phyloP scores from a whole-genome alignment of 2,888 invertebrate genomes.

The Agrochola circellaris region DNA sequence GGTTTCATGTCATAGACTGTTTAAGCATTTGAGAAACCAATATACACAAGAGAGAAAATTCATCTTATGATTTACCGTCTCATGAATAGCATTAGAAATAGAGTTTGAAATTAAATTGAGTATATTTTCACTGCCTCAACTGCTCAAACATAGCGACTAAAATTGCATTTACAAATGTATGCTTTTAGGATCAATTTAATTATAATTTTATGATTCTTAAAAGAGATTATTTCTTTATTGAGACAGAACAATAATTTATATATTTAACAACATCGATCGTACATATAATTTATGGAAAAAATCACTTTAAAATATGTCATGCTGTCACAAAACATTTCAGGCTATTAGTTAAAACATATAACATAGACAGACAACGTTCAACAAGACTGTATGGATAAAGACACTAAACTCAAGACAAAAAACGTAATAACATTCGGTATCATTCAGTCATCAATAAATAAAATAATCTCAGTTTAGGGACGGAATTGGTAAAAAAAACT shows the following conservation, averaged over 20 bases:
- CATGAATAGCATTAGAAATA: slow-evolving; percentile 5
- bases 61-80: slow-evolving; percentile 11
- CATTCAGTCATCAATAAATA: slow-evolving; percentile 79
- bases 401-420: slow-evolving; percentile 66
- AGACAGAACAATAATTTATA: slow-evolving; percentile 66
- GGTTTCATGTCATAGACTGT: slow-evolving; percentile 71
- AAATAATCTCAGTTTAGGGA: slow-evolving; percentile 85
- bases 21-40: slow-evolving; percentile 73
- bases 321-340: slow-evolving; percentile 83
- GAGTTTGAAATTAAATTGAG: slow-evolving; percentile 3
- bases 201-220: slow-evolving; percentile 70
- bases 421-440: slow-evolving; percentile 44
- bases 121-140: slow-evolving; percentile 71
- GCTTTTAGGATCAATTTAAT: slow-evolving; percentile 78
- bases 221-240: slow-evolving; percentile 87
- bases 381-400: slow-evolving; percentile 63
- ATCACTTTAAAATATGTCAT: slow-evolving; percentile 76
- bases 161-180: slow-evolving; percentile 83
- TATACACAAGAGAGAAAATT: not conserved
- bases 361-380: slow-evolving; percentile 82
- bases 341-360: slow-evolving; percentile 86
- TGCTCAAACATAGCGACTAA: slow-evolving; percentile 78
- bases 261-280: slow-evolving; percentile 62
- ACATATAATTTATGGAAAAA: slow-evolving; percentile 65
- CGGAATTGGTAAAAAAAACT: slow-evolving; percentile 74